Evolutionary conservation across 2,888 invertebrate genomes (phyloP), one percentile per base, ranked within the genome.

Genomic region (Drosophila lutescens): DNA sequence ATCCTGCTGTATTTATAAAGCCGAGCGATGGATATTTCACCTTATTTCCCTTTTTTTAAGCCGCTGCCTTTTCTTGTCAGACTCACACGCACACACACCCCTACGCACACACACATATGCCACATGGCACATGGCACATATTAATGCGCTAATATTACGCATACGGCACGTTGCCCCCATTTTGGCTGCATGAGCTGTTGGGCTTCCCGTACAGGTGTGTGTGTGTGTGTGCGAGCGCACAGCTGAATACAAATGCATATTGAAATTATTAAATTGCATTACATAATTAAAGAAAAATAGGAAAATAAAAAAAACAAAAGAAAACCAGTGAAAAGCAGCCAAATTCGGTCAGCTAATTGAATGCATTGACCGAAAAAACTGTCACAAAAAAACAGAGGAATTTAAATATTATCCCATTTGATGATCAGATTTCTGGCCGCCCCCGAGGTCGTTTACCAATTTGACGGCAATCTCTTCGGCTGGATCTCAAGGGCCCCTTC

Each of bases 31-130:
- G 51, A 65, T 77, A 61, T 80, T 75, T 36, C 34, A 3, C 34
- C 26, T 6, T 36, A 13, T 34, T 36, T 36, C 13, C 15, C 5
- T 43, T 43, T 43, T 43, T 76, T 78, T 72, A 84, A 78, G 85
- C 76, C 71, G 74, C 53, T 76, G 73, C 85, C 85, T 84, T 80
- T 80, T 79, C 86, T 86, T 73, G 77, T 58, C 69, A 68, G 68
- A 63, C 85, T 78, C 78, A 76, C 51, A 59, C 44, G 38, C 61
- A 54, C 17, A 15, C 46, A n/a, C 30, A 17, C 20, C 26, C 17
- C 38, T 38, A 9, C 13, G 9, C 43, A 49, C 38, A 43, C 41
- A 46, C 44, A 61, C 53, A 54, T 70, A 68, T 71, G n/a, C n/a
- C n/a, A n/a, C n/a, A n/a, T n/a, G n/a, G n/a, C n/a, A n/a, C n/a